Base-by-base conservation (phyloP, 2,113 vertebrate species). In the Meles meles region DNA sequence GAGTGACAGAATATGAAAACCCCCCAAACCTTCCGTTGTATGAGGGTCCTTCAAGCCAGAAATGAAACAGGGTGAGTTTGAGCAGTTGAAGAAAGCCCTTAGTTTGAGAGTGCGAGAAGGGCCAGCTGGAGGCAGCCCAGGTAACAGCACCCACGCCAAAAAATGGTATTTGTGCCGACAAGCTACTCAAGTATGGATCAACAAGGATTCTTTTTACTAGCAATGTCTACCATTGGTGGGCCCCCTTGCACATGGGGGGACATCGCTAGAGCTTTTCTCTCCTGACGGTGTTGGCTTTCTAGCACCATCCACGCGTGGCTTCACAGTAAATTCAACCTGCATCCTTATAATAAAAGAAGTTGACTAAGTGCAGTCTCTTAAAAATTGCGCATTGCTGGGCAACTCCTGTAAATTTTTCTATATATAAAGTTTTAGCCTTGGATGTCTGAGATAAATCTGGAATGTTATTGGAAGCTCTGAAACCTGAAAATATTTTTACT, bases 391-490 rank as follows among this genome's bases (percentile, higher is more conserved):
- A 2, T 34, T 67, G 6, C 17, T 44, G 7, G 79, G 31, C 55
- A 93, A 59, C 11, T 86, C 21, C 47, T 61, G 11, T 49, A 79
- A 82, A 8, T 10, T 96, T 96, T 96, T 81, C 82, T 88, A 1
- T 31, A 39, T 17, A 12, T 77, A 61, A 84, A 85, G 21, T 42
- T 93, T 52, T 39, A 77, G 65, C 21, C 52, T n/a, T 39, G 7
- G 42, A 52, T 52, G 44, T 69, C 39, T 79, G 83, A 96, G 71
- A 83, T 87, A 93, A 95, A 91, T 80, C 67, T 83, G 83, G 39
- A 95, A 89, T 89, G 67, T 83, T 72, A 69, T 57, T 71, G 12
- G 65, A 93, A 95, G 95, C 84, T 59, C n/a, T 76, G 61, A 92
- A 57, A 84, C 42, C 18, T 63, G 76, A 80, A 88, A 84, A 59